Evolutionary conservation across 1,140 invertebrate genomes (phyloP).

Genomic region (Harlomillsia oculata): DNA sequence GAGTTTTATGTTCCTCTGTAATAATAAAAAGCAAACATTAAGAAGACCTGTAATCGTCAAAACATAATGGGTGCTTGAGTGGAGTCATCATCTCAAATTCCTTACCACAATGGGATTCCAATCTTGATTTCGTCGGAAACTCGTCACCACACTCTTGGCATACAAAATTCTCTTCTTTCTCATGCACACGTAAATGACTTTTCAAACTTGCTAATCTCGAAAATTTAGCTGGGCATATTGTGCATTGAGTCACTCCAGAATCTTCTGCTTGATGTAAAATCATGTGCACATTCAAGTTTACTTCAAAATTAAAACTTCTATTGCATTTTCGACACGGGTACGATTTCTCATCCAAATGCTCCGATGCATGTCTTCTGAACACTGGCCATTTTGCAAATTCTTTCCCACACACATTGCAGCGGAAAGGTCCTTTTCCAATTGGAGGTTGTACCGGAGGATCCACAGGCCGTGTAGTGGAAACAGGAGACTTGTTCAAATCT

Average conservation of each 20-base stretch:
- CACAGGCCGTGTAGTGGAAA: background rate
- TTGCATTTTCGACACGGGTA: constrained; percentile 52
- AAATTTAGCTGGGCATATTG: constrained; percentile 49
- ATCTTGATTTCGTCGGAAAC: constrained; percentile 52
- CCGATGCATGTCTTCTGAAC: constrained; percentile 47
- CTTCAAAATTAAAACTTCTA: constrained; percentile 53
- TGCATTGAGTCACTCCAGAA: constrained; percentile 54
- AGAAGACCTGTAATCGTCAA: background rate
- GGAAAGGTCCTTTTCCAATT: constrained; percentile 41
- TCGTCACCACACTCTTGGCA: constrained; percentile 60
- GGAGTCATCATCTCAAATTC: background rate
- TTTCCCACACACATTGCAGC: constrained; percentile 49
- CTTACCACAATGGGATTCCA: constrained; percentile 27
- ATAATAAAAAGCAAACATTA: constrained; percentile 12
- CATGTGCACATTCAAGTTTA: constrained; percentile 46
- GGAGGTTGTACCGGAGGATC: constrained; percentile 11
- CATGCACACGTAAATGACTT: constrained; percentile 58
- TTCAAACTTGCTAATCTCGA: constrained; percentile 58
- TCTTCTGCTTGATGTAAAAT: constrained; percentile 50
- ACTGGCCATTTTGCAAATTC: constrained; percentile 47
- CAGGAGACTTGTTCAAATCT: background rate
- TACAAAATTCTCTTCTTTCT: constrained; percentile 56
- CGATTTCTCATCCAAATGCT: constrained; percentile 54
- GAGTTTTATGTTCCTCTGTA: constrained; percentile 29
- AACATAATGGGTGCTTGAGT: background rate